Evolutionary conservation across 1,140 invertebrate genomes (phyloP).

Genomic region (Lordiphosa mommai): DNA sequence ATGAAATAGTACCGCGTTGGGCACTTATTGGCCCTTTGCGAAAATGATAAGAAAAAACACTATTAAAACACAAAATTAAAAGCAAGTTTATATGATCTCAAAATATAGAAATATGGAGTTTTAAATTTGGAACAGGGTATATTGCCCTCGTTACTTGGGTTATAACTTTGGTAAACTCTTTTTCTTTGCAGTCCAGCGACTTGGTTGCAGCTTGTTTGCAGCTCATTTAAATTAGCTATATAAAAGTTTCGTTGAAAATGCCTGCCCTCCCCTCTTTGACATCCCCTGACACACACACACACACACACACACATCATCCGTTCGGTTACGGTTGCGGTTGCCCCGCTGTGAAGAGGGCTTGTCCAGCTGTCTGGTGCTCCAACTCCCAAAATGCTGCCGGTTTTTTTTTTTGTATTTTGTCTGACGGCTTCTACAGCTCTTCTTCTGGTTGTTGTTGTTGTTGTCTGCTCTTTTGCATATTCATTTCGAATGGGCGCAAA

Average conservation of each 20-base stretch:
- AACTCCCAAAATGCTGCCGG: constrained; percentile 49
- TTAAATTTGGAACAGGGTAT: no score
- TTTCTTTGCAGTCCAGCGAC: not conserved
- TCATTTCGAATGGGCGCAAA: constrained; percentile 49
- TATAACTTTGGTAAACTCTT: no score
- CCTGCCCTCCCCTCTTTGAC: not conserved
- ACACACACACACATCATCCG: not conserved
- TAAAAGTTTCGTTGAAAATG: constrained; percentile 34
- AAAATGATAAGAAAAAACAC: no score
- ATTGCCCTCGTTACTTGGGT: no score
- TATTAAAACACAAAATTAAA: no score
- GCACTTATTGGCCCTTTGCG: no score
- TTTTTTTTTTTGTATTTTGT: no score
- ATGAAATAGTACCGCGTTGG: no score
- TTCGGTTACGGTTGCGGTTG: constrained; percentile 5
- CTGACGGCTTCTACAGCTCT: not conserved
- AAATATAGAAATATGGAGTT: no score
- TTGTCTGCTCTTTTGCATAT: constrained; percentile 54
- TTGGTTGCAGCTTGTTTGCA: constrained; percentile 35
- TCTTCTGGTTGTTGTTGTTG: constrained; percentile 1
- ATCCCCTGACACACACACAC: not conserved
- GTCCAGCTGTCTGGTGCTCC: constrained; percentile 46
- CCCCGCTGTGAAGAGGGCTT: constrained; percentile 53
- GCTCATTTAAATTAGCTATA: constrained; percentile 66
- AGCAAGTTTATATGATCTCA: no score